These are phyloP conservation scores for Camptogramma bilineatum DNA, from an alignment of 2,888 invertebrate genomes.

Conservation along the genomic window DNA sequence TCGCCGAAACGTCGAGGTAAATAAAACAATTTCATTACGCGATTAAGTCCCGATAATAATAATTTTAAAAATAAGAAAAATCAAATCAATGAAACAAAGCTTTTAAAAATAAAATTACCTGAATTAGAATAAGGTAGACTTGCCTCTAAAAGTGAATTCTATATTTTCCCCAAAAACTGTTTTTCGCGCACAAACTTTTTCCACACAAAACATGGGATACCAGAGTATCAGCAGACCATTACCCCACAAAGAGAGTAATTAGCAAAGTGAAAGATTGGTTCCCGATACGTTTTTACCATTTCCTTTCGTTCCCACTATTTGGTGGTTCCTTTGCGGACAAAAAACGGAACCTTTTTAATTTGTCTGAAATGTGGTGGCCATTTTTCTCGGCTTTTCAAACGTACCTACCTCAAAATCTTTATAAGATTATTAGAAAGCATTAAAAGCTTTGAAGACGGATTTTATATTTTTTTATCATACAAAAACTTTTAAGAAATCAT, in stretches of 20 bases:
- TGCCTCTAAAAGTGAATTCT: too few relatives aligned
- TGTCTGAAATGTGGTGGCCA: constrained; percentile 43
- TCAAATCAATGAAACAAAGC: too few relatives aligned
- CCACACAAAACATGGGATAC: constrained; percentile 17
- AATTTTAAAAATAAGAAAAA: background rate
- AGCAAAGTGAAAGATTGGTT: constrained; percentile 69
- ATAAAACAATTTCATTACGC: too few relatives aligned
- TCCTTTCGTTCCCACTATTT: constrained; percentile 38
- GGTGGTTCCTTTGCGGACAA: constrained; percentile 42
- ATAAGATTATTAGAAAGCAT: constrained; percentile 3
- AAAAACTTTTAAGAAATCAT: background rate
- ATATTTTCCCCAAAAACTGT: too few relatives aligned
- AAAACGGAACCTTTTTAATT: constrained; percentile 40
- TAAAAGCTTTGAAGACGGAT: background rate
- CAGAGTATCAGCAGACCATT: constrained; percentile 9
- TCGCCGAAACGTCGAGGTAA: too few relatives aligned
- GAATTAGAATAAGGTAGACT: too few relatives aligned
- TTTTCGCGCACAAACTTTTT: background rate
- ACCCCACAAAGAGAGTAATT: constrained; percentile 60
- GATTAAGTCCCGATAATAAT: too few relatives aligned
- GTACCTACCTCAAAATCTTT: constrained; percentile 2
- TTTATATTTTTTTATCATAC: background rate
- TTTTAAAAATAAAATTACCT: too few relatives aligned
- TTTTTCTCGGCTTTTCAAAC: constrained; percentile 26
- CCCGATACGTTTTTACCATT: constrained; percentile 49